A percentile compares a stretch with the other conserved stretches of the same genome.
These are phyloP conservation scores for Pangasius larnaudii DNA, from an alignment of 2,797 vertebrate genomes.

Conservation along the genomic window DNA sequence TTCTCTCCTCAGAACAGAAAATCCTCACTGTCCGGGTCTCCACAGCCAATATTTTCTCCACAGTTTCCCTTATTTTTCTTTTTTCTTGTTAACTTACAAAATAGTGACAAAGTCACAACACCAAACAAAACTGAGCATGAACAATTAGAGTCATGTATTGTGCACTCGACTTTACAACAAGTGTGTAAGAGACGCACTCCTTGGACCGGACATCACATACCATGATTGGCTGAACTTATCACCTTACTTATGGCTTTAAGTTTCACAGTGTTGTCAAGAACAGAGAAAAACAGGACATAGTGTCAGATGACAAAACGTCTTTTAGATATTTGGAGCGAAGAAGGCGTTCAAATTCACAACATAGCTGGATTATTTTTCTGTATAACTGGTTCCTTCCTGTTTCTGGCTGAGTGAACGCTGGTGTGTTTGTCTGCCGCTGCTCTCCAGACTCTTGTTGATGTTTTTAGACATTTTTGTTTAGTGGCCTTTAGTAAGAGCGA, in stretches of 20 bases:
- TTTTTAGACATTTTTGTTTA: too few species aligned
- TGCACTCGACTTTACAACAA: not conserved
- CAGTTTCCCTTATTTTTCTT: not conserved
- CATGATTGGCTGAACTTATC: not conserved
- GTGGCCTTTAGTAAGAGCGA: too few species aligned
- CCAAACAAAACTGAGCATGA: not conserved
- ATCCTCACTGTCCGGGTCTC: too few species aligned
- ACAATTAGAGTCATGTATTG: not conserved
- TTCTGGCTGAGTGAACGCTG: too few species aligned
- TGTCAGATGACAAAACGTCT: not conserved
- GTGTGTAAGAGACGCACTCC: not conserved
- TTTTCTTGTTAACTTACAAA: not conserved
- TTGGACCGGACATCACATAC: not conserved
- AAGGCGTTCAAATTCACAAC: not conserved
- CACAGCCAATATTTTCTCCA: not conserved
- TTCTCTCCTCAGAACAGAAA: too few species aligned
- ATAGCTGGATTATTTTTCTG: not conserved
- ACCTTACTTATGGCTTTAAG: not conserved
- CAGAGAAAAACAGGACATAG: not conserved
- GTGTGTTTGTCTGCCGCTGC: too few species aligned
- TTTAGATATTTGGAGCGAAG: not conserved
- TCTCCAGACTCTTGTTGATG: too few species aligned
- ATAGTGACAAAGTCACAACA: not conserved
- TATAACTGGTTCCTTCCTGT: too few species aligned
- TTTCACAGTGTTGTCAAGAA: not conserved